Conservation (phyloP, 2,797 vertebrate species). For the Psittacula echo region DNA sequence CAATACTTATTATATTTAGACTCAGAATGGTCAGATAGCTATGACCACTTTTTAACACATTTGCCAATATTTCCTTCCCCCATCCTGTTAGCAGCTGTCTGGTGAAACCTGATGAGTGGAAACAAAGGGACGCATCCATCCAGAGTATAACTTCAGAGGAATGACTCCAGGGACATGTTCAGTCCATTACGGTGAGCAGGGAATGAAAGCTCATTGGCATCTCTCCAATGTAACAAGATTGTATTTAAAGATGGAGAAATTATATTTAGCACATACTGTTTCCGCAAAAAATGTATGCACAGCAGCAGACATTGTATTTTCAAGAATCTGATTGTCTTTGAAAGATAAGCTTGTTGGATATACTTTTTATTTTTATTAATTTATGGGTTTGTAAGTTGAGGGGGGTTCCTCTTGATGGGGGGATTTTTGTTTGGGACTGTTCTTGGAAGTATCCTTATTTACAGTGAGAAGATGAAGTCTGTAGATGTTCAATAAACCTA, state of each 20-base stretch:
- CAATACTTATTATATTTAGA: constrained; percentile 31
- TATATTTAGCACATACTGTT: not conserved
- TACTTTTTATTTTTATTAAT: not conserved
- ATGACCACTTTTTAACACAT: constrained; percentile 38
- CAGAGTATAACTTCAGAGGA: not conserved
- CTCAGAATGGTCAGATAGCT: constrained; percentile 19
- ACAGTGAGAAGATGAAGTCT: not conserved
- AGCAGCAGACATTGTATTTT: not conserved
- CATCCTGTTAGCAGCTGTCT: constrained; percentile 10
- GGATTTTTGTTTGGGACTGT: not conserved
- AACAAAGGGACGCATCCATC: not conserved
- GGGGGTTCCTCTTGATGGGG: not conserved
- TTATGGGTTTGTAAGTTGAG: not conserved
- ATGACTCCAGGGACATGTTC: not conserved
- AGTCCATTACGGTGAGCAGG: not conserved
- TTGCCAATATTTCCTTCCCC: constrained; percentile 17
- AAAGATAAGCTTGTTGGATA: not conserved
- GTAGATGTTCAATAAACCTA: not conserved
- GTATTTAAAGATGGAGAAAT: not conserved
- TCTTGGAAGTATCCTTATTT: not conserved
- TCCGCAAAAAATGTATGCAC: rapidly evolving
- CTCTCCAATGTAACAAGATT: not conserved
- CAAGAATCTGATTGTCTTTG: not conserved
- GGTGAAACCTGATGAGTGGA: not conserved
- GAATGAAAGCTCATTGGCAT: not conserved